Percentiles rank a stretch among this genome's conserved stretches.
Conservation (phyloP, 1,140 invertebrate genomes). For the Subanguina moxae region DNA sequence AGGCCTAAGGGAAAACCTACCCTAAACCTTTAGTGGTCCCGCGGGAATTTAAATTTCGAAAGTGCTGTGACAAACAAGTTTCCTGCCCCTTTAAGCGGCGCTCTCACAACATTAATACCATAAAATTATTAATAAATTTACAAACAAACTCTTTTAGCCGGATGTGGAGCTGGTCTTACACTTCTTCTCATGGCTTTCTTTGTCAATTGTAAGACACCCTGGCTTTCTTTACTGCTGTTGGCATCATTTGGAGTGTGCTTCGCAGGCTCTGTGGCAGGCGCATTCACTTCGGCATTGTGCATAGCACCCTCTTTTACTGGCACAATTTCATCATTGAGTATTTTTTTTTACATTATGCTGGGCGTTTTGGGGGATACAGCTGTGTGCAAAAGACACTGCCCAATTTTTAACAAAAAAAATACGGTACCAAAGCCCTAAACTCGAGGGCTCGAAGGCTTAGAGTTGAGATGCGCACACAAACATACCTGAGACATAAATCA, state of each 20-base stretch:
- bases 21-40: too few species aligned
- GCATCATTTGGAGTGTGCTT: constrained; percentile 10
- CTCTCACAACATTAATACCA: neutral
- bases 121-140: neutral
- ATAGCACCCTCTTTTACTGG: constrained; percentile 19
- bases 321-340: constrained; percentile 11
- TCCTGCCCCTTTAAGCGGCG: too few species aligned
- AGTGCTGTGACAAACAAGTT: too few species aligned
- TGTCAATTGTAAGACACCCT: constrained; percentile 12
- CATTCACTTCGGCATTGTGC: constrained; percentile 12
- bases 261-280: constrained; percentile 14
- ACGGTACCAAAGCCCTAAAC: too few species aligned
- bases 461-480: too few species aligned
- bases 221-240: constrained; percentile 8
- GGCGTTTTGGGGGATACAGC: too few species aligned
- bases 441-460: too few species aligned
- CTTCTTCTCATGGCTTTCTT: constrained; percentile 23
- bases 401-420: too few species aligned
- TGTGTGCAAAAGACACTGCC: too few species aligned
- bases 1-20: too few species aligned
- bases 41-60: too few species aligned
- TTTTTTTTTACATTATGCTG: neutral
- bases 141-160: constrained; percentile 10
- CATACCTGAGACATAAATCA: too few species aligned
- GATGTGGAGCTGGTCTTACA: neutral